A percentile compares a stretch with the other conserved stretches of the same genome.
Conservation (phyloP, 2,113 vertebrate species). For the Microcebus murinus region DNA sequence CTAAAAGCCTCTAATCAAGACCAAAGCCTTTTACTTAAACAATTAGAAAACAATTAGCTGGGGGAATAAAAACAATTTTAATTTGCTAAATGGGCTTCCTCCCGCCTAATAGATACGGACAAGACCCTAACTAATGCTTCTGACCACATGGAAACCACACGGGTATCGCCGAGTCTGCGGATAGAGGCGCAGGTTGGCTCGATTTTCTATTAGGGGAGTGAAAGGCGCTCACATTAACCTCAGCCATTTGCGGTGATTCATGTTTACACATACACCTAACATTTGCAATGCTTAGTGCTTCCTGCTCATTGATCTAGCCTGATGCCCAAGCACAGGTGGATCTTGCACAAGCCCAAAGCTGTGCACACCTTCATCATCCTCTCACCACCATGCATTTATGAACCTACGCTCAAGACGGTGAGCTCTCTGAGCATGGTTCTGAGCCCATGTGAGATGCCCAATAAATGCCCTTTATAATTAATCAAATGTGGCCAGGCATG, state of each 20-base stretch:
- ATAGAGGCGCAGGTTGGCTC: neutral
- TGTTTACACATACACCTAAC: conserved; percentile 61
- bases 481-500: too few relatives aligned
- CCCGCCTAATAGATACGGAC: conserved; percentile 73
- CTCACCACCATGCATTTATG: neutral
- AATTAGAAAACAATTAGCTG: conserved; percentile 81
- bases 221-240: conserved; percentile 65
- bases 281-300: neutral
- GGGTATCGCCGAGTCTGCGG: neutral
- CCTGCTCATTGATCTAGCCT: conserved; percentile 13
- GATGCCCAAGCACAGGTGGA: neutral
- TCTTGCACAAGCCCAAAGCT: neutral
- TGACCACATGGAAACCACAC: conserved; percentile 68
- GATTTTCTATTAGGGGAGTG: conserved; percentile 63
- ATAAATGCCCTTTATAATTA: neutral
- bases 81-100: conserved; percentile 80
- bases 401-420: neutral
- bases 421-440: too few relatives aligned
- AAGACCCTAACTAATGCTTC: conserved; percentile 74
- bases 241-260: conserved; percentile 51
- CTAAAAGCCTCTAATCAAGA: conserved; percentile 81
- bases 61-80: conserved; percentile 80
- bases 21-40: conserved; percentile 82
- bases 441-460: neutral
- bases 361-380: neutral